Percentiles rank a stretch among this genome's conserved stretches.
Conservation (phyloP, 2,888 invertebrate genomes). For the Agapostemon virescens region DNA sequence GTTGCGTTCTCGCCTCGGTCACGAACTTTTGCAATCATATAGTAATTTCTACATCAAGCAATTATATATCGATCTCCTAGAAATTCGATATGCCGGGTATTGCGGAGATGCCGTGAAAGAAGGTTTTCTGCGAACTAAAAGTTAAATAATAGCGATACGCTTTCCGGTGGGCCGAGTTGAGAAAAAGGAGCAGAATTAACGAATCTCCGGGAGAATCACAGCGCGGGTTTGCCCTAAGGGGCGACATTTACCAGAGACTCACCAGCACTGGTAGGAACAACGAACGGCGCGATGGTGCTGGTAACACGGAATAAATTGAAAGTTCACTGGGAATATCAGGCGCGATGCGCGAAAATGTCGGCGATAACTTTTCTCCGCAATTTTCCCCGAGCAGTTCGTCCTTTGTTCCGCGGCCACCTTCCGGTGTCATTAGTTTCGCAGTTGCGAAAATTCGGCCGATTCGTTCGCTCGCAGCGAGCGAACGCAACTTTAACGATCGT, state of each 20-base stretch:
- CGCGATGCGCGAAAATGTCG: slow-evolving; percentile 54
- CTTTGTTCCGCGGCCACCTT: slow-evolving; percentile 47
- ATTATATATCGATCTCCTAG: not conserved
- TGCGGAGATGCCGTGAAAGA: too few relatives aligned
- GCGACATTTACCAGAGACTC: slow-evolving; percentile 61
- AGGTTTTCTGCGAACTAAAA: not conserved
- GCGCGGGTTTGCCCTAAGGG: slow-evolving; percentile 23
- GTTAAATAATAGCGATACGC: not conserved
- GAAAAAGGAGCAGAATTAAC: slow-evolving; percentile 16
- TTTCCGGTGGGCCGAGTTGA: not conserved
- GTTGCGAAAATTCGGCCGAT: slow-evolving; percentile 41
- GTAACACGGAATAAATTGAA: slow-evolving; percentile 60
- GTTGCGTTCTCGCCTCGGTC: too few relatives aligned
- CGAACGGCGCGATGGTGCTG: not conserved
- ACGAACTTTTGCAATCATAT: too few relatives aligned
- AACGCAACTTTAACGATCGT: slow-evolving; percentile 48
- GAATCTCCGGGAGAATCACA: slow-evolving; percentile 28
- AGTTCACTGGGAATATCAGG: slow-evolving; percentile 60
- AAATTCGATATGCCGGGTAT: not conserved
- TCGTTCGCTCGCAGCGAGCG: slow-evolving; percentile 2
- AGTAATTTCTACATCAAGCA: too few relatives aligned
- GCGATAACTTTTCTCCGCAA: slow-evolving; percentile 56
- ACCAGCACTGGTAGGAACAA: slow-evolving; percentile 27
- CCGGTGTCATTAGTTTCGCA: slow-evolving; percentile 58
- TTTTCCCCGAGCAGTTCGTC: slow-evolving; percentile 35